A percentile compares a stretch with the other conserved stretches of the same genome.
phyloP scores from a whole-genome alignment of 2,888 invertebrate species.

The Plagodis pulveraria region DNA sequence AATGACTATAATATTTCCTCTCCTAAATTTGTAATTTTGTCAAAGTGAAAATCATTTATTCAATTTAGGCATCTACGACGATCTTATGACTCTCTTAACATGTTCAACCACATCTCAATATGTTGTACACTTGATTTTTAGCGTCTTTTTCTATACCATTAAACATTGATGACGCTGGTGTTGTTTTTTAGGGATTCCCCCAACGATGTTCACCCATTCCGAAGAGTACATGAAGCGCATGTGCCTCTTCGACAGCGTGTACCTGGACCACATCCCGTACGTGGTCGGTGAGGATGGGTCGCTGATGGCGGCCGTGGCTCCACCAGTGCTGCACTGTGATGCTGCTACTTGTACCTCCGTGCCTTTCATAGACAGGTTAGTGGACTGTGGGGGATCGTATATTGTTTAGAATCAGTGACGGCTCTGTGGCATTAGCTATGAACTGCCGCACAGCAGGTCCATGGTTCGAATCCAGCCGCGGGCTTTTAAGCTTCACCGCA shows the following conservation, averaged over 20 bases:
- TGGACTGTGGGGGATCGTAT: not conserved
- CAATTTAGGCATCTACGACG: not conserved
- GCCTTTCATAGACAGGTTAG: constrained; percentile 69
- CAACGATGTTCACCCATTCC: constrained; percentile 70
- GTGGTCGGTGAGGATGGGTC: constrained; percentile 76
- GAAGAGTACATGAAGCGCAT: constrained; percentile 79
- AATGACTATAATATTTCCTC: no score
- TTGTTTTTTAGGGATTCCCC: constrained; percentile 61
- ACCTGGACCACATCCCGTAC: constrained; percentile 76
- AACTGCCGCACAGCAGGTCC: no score
- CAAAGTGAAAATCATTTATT: no score
- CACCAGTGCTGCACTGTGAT: constrained; percentile 77
- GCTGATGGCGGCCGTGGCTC: constrained; percentile 75
- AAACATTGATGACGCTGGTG: not conserved
- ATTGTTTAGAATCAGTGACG: no score
- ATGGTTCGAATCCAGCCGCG: no score
- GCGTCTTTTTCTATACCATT: not conserved
- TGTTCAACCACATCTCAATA: no score
- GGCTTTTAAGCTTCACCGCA: no score
- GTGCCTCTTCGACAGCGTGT: constrained; percentile 76
- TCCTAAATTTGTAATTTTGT: no score
- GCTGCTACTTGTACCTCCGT: constrained; percentile 79
- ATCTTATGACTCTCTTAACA: no score
- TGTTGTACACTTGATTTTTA: no score
- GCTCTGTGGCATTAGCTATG: no score